phyloP scores from a whole-genome alignment of 2,113 vertebrate genomes.

The Perca schrenkii region DNA sequence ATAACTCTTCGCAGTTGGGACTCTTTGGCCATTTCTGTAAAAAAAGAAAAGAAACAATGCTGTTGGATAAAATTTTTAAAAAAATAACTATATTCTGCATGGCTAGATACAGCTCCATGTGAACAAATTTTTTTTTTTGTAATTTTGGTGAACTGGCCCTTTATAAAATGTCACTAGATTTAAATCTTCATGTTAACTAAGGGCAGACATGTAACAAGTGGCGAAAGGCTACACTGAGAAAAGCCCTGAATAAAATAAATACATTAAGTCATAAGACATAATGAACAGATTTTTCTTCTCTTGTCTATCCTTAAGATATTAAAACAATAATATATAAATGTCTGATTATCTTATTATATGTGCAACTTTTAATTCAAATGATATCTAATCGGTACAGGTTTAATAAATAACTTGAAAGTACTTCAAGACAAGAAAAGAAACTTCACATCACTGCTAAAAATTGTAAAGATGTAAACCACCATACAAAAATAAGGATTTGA shows the following conservation, averaged over 20 bases:
- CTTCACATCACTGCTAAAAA: background rate
- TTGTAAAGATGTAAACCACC: background rate
- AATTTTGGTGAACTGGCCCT: background rate
- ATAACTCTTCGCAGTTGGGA: background rate
- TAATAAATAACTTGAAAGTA: background rate
- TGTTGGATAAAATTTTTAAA: background rate
- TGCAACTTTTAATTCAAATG: background rate
- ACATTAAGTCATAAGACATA: background rate
- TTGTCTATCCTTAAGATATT: background rate
- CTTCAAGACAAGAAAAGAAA: background rate
- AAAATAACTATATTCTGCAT: background rate
- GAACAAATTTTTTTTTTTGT: background rate
- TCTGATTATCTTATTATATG: background rate
- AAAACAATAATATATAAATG: background rate
- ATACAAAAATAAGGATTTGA: background rate
- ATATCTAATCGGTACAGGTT: background rate
- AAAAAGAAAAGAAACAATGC: background rate
- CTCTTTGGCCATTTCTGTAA: background rate
- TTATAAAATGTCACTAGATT: background rate
- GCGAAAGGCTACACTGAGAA: background rate
- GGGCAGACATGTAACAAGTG: background rate
- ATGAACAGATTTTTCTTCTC: background rate
- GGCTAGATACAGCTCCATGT: background rate
- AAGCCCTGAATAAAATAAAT: background rate
- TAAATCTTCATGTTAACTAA: background rate